Evolutionary conservation across 1,140 invertebrate species (phyloP), one percentile per base, ranked within the genome.

Genomic region (Physella acuta): DNA sequence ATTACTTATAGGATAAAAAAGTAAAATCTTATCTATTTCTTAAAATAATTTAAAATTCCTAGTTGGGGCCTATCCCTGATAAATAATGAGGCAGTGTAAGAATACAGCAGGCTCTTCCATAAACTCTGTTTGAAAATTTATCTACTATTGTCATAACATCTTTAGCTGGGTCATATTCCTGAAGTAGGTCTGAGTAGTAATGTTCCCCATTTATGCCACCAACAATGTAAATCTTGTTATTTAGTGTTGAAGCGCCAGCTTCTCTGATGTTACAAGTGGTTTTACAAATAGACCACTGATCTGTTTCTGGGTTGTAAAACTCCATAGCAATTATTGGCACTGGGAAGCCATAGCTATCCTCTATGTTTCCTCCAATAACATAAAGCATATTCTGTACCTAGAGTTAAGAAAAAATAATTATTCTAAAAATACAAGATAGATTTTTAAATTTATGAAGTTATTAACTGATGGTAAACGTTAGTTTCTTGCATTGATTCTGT

Each of bases 151-250:
- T 69, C 49, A 81, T 68, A 33, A 75, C 67, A 65, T 83, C 79
- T 28, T 74, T 74, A 0, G 70, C 71, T 11, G 77, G 75, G 28
- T 79, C 74, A 65, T 78, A 82, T 28, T 61, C 73, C 34, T 80
- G 75, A 11, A 83, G 72, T 14, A 79, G 49, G 51, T 82, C 78
- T 5, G 81, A 82, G 34, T 77, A 79, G 60, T 81, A 80, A 58
- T 82, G 80, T 53, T 82, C 79, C 44, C 80, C 79, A 65, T 81
- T 82, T 34, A 84, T 80, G 16, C 82, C 82, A 16, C 82, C 82
- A 31, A 81, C 79, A 62, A 83, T 78, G 69, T 80, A 83, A 26
- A 84, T 78, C 34, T 76, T 78, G 53, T 79, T 70, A 39, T 82
- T 77, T 24, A 81, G 33, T 14, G 79, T 76, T 65, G 77, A 79